Conservation (phyloP, 64 coral and sea anemone genomes). For the Montipora foliosa region DNA sequence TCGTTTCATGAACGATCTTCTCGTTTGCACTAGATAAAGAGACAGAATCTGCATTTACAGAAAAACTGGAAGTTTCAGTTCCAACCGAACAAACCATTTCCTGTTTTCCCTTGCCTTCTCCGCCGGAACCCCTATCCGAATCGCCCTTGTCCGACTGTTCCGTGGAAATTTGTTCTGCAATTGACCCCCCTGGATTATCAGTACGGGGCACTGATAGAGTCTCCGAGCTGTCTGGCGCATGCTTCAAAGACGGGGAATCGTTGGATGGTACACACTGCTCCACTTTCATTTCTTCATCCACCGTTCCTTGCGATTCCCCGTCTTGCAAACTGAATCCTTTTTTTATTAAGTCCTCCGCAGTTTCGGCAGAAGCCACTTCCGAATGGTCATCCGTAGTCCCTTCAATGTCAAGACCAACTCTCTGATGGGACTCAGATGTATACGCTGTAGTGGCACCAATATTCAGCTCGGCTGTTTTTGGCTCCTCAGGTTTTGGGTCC, state of each 20-base stretch:
- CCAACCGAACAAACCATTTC: constrained; percentile 3
- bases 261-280: neutral
- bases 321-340: neutral
- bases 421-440: neutral
- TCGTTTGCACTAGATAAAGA: neutral
- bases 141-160: neutral
- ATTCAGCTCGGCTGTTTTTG: neutral
- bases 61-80: neutral
- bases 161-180: neutral
- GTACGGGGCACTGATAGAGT: neutral
- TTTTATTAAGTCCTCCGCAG: neutral
- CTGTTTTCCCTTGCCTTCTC: neutral
- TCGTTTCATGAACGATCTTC: neutral
- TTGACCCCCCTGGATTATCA: neutral
- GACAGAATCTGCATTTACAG: neutral
- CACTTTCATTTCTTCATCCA: constrained; percentile 22
- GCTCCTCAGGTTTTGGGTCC: constrained; percentile 4
- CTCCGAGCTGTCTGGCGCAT: constrained; percentile 1
- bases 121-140: neutral
- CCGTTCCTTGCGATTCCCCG: neutral
- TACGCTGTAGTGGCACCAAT: neutral
- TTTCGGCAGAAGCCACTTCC: neutral
- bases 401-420: neutral
- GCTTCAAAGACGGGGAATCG: neutral
- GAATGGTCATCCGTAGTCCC: neutral